Conservation (phyloP, 2,888 invertebrate species). For the Rotaria macrura region DNA sequence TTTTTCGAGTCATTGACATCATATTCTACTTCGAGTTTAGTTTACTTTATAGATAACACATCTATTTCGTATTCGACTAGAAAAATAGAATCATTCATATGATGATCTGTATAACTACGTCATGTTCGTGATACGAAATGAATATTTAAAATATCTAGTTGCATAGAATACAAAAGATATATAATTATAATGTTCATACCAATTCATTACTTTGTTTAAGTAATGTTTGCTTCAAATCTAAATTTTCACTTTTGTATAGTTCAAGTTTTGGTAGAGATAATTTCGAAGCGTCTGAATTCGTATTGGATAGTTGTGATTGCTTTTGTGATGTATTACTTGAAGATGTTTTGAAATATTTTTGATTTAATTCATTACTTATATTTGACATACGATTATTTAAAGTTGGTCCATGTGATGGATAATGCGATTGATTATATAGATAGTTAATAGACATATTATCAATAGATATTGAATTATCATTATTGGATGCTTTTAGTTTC, state of each 20-base stretch:
- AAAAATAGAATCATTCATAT: too few species aligned
- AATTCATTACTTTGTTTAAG: background rate
- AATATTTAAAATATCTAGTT: too few species aligned
- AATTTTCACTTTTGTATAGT: background rate
- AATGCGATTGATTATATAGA: background rate
- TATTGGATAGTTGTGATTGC: background rate
- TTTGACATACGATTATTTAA: background rate
- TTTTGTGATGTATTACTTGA: background rate
- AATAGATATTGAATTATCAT: background rate
- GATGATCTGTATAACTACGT: too few species aligned
- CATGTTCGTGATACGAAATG: too few species aligned
- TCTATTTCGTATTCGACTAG: too few species aligned
- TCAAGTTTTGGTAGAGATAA: background rate
- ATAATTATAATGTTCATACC: background rate
- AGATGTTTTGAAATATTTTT: background rate
- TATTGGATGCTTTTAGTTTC: background rate
- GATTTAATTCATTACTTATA: background rate
- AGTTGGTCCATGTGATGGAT: background rate
- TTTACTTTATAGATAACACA: too few species aligned
- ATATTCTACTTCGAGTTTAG: too few species aligned
- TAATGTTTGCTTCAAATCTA: background rate
- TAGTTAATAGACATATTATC: background rate
- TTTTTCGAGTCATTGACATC: too few species aligned
- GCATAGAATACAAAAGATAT: too few species aligned
- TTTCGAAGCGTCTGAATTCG: background rate